Base-by-base conservation (phyloP, 2,888 invertebrate species). In the Tethea ocularis region DNA sequence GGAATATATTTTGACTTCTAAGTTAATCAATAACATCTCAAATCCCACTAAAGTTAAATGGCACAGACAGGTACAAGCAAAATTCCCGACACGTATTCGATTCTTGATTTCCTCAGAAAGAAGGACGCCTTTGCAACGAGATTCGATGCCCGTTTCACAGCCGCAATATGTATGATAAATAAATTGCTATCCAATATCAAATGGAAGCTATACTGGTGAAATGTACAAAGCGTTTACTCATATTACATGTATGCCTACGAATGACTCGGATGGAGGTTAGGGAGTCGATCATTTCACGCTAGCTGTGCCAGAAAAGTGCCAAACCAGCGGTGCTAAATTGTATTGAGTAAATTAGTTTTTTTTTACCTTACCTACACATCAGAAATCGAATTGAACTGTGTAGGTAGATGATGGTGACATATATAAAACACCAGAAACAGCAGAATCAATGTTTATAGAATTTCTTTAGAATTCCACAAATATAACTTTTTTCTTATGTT, bases 101-200 rank as follows among this genome's bases (percentile, higher is more conserved):
- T 88, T 86, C 88, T 83, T 91, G 92, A 90, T 90, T 90, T 84
- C 83, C 79, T 81, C 77, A 69, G 81, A 82, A 86, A 86, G 87
- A 87, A 88, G 88, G 85, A 86, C 82, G 86, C 83, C 75, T 82
- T 80, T 79, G 75, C 74, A 76, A 80, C 83, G 82, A 84, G 83
- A 87, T 86, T 84, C 82, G 86, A 77, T 86, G 83, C 81, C 83
- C 85, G 75, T 77, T 54, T 82, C 82, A 78, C 74, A 77, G 77
- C 84, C 88, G 86, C 91, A 91, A 92, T 92, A 93, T 91, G 88
- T 93, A 93, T 93, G 92, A 92, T 93, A 93, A 93, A 93, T 92
- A 93, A 93, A 93, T 93, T 91, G 92, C 88, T 90, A 92, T 92
- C 91, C 92, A 91, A 93, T 93, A 93, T 91, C 85, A 91, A 91